Base-by-base conservation (phyloP, 2,113 vertebrate genomes). In the Nesoenas mayeri region DNA sequence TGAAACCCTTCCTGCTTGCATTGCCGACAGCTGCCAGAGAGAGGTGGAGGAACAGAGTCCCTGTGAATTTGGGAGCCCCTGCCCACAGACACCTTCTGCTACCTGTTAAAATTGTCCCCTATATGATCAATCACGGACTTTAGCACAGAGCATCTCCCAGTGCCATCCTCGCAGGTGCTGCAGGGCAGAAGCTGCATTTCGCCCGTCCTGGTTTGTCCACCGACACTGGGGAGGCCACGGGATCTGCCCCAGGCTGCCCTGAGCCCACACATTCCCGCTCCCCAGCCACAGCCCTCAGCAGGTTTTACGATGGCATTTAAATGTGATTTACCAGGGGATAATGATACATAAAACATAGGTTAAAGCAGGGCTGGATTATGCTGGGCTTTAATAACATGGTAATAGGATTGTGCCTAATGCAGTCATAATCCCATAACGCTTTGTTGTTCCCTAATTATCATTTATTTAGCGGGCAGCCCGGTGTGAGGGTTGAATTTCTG, bases 381-480 rank as follows among this genome's bases (percentile, higher is more conserved):
- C 78, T 44, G 89, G 80, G 93, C 57, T 95, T 95, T 96, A 92
- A 95, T 91, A 61, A 83, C 10, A 4, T 6, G 0, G 18, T 95
- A 90, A 96, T 86, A 93, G 86, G 95, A 96, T 95, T 88, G 88
- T 56, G 88, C 48, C 79, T 95, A 93, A 94, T 80, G 89, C 88
- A 78, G n/a, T 5, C 0, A 4, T 96, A 96, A 96, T 95, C 94
- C 88, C 53, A 9, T 73, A 86, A 78, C 3, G 3, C 64, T 70
- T 38, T 56, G 47, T 80, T 48, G 86, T 74, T 94, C 83, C 91
- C 83, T 72, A 69, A 4, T 94, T 93, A 94, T 70, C 54, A 18
- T 42, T 77, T 62, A 32, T 88, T 64, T 36, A 84, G 88, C 1
- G 11, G 62, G 75, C 79, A 73, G 72, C 47, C 28, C 1, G 0